Base-by-base conservation (phyloP, 2,888 invertebrate species). In the Eupithecia dodoneata region DNA sequence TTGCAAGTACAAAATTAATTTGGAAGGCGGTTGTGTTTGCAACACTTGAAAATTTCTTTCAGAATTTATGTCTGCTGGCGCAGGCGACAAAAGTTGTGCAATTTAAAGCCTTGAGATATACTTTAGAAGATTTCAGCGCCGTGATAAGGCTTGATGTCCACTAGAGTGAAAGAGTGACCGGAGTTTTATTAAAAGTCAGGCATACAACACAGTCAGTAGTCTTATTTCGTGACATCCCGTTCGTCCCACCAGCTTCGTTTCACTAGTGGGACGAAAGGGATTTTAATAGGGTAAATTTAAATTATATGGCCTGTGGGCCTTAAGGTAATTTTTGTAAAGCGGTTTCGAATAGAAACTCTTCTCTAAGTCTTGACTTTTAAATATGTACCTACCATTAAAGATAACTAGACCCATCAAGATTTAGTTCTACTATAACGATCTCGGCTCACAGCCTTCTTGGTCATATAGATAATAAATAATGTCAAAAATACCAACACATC, bases 1-100 rank as follows among this genome's bases (percentile, higher is more conserved):
- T 92, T 88, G 85, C 89, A 87, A 87, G 87, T 84, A 84, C 85
- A 85, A 90, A 92, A 93, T 93, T 93, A 92, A 93, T 93, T 91
- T 86, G 82, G 86, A 84, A 83, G 79, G 86, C 83, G 86, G 87
- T 88, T 87, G 84, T 72, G 79, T 79, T 81, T 78, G 83, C 78
- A 85, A 83, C 85, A 86, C 86, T 88, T 86, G 85, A 83, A 87
- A 88, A 87, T 90, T 90, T 89, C 87, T 89, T 88, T 87, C 30
- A 71, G 85, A 82, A 89, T 90, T 90, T 89, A 90, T 88, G 86
- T 85, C 76, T 71, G 72, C 77, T 81, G 79, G 76, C 85, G 78
- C 79, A 83, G 78, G 83, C 83, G 83, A 79, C 80, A 82, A 81
- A 87, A 88, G 83, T 88, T 88, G 82, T 83, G 83, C 85, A 83